A percentile compares a stretch with the other conserved stretches of the same genome.
Conservation (phyloP, 1,140 invertebrate species). For the Paralvinella palmiformis region DNA sequence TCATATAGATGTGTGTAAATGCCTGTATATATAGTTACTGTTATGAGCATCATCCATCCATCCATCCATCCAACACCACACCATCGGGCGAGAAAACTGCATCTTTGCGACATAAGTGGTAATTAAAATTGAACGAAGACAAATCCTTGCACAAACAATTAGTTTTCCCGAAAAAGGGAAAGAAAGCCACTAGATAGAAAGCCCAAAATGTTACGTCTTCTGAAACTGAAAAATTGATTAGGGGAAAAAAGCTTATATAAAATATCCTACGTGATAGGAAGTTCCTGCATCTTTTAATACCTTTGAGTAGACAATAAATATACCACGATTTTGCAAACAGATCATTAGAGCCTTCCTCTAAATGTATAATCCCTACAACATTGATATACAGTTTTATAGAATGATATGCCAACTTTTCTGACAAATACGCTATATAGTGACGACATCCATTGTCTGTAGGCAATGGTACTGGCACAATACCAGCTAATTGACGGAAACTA, state of each 20-base stretch:
- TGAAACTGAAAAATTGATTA: neutral
- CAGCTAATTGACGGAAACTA: neutral
- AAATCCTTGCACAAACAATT: neutral
- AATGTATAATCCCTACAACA: neutral
- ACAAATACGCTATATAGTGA: neutral
- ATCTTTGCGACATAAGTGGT: neutral
- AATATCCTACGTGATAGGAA: neutral
- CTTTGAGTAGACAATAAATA: neutral
- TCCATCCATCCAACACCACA: no score
- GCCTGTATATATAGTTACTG: no score
- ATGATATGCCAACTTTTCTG: neutral
- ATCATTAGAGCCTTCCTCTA: neutral
- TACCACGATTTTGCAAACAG: neutral
- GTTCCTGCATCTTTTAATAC: neutral
- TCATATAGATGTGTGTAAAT: no score
- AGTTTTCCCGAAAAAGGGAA: neutral
- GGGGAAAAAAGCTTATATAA: neutral
- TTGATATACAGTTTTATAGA: conserved; percentile 1
- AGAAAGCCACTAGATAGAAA: neutral
- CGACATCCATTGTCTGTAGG: neutral
- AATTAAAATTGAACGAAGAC: neutral
- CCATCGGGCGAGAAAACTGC: neutral
- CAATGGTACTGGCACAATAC: neutral
- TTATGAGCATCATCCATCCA: no score
- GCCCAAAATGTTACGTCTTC: neutral